Evolutionary conservation across 2,888 invertebrate species (phyloP), one percentile per base, ranked within the genome.

Genomic region (Perithous albicinctus): DNA sequence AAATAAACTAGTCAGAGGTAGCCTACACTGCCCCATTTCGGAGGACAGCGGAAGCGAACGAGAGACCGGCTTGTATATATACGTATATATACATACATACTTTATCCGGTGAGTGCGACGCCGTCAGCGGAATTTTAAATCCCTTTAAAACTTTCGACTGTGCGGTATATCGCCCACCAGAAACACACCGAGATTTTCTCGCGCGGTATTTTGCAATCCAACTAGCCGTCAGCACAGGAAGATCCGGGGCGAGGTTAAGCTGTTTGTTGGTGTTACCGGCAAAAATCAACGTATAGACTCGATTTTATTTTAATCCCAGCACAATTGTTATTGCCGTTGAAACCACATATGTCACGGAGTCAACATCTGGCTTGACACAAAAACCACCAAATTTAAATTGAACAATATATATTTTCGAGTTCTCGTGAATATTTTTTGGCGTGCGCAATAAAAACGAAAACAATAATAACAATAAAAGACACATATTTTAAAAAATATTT

Each of bases 101-200:
- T 86, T 59, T 75, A 86, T 84, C 81, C 64, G 84, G 78, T 82
- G 80, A 80, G 80, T 67, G 76, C 67, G 78, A 83, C 84, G 63
- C 81, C 86, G 89, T 89, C 89, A 88, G 89, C 85, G 78, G 86
- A 89, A 88, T 89, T 89, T 87, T 85, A 89, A 89, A 88, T 89
- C 87, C 84, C 84, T 78, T 85, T 86, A 83, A 87, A 88, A 88
- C 81, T 83, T 80, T 75, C 64, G 64, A 38, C 64, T 54, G 41
- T 26, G 51, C 54, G 64, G 41, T 32, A 35, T 61, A 46, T 41
- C 43, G 32, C 46, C 23, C 38, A 54, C 51, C 46, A 15, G 66
- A 73, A 78, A 72, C 59, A 72, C 59, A 66, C 51, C 73, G 38
- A 78, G 56, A 64, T 72, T 73, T 56, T 78, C 66, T 59, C 73